Evolutionary conservation across 2,113 vertebrate species (phyloP), one percentile per base, ranked within the genome.

Genomic region (Ornithorhynchus anatinus): DNA sequence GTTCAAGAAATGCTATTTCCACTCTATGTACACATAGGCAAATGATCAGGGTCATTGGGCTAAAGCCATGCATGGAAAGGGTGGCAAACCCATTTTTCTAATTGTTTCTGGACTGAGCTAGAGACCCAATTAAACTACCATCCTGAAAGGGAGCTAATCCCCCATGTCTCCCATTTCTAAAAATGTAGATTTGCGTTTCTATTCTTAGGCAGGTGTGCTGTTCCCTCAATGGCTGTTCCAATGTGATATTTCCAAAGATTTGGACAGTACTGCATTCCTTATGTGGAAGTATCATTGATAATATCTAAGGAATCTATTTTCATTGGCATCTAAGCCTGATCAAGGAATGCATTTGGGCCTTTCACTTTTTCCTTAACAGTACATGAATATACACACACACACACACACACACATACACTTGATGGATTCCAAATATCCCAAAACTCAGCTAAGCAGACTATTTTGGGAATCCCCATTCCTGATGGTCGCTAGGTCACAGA

Each of bases 161-260:
- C 75, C 52, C 31, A n/a, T n/a, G n/a, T n/a, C n/a, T n/a, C n/a
- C 62, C 58, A 50, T 73, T 78, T 71, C 14, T 76, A 31, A 43
- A 71, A 69, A 66, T 64, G 29, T 54, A 74, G 9, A 69, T 70
- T 76, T 76, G 37, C 33, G 80, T 82, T 82, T 79, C 42, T 59
- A 61, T 44, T 40, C 60, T 25, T 57, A 61, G 54, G 51, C 23
- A 61, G 15, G 50, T 31, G 32, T 61, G 44, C 40, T 32, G 60
- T 22, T 35, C 12, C 23, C 82, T 82, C 70, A 73, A 56, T 20
- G 53, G 35, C n/a, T 66, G 61, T n/a, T 19, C 47, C 42, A 54
- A 10, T 60, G 56, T 50, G 44, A 83, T 80, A 76, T n/a, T 44
- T 78, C 43, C 29, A 71, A 5, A 48, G 19, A 70, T 78, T 70